These are phyloP conservation scores for Leucophenga varia DNA, from an alignment of 1,140 invertebrate species.

Conservation along the genomic window DNA sequence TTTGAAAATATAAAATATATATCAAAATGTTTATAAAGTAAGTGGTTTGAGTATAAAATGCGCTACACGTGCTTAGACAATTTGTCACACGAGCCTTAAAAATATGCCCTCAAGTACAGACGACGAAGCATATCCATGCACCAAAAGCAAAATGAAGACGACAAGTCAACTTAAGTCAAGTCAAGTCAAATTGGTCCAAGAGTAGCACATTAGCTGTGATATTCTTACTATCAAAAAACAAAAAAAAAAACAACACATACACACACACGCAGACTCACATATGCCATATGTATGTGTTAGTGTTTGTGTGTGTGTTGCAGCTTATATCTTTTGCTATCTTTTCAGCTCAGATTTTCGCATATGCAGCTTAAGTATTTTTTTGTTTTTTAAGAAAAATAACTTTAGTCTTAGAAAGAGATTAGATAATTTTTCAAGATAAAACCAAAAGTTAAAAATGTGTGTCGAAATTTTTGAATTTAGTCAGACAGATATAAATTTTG, in stretches of 20 bases:
- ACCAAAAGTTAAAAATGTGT: too few relatives aligned
- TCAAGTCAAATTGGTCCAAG: constrained; percentile 24
- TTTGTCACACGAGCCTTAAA: constrained; percentile 56
- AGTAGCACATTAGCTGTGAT: background rate
- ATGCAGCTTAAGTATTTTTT: constrained; percentile 46
- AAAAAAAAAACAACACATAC: constrained; percentile 1
- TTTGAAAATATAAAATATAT: too few relatives aligned
- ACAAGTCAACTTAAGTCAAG: too few relatives aligned
- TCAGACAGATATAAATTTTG: too few relatives aligned
- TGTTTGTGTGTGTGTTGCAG: background rate
- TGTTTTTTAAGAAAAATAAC: constrained; percentile 49
- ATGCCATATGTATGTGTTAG: background rate
- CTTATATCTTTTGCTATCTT: background rate
- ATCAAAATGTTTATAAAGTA: constrained; percentile 2
- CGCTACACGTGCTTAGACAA: constrained; percentile 49
- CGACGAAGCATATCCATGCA: too few relatives aligned
- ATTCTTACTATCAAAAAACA: background rate
- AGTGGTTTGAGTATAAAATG: constrained; percentile 32
- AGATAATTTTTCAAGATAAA: constrained; percentile 52
- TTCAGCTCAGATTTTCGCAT: constrained; percentile 2
- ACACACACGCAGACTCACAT: too few relatives aligned
- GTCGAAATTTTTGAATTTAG: too few relatives aligned
- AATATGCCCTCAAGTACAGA: constrained; percentile 53
- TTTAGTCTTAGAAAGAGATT: constrained; percentile 51
- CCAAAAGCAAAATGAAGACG: too few relatives aligned